Conservation (phyloP, 1,140 invertebrate genomes). For the Drosophila kepulauana region DNA sequence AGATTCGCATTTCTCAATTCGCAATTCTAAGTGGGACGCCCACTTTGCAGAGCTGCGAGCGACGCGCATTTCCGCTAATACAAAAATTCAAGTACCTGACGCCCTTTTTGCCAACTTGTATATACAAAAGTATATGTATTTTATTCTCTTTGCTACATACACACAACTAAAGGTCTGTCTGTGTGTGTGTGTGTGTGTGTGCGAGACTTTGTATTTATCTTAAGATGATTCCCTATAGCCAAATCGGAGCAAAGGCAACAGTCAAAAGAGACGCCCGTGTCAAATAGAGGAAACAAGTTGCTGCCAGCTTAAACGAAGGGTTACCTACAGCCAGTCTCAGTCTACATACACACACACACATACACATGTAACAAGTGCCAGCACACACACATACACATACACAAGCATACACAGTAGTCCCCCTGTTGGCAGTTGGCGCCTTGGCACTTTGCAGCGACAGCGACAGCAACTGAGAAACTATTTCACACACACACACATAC, state of each 20-base stretch:
- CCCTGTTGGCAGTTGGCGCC: conserved; percentile 66
- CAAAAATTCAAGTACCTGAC: conserved; percentile 57
- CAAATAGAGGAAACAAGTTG: conserved; percentile 79
- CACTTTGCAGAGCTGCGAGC: conserved; percentile 60
- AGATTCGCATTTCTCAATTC: conserved; percentile 11
- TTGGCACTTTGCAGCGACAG: conserved; percentile 64
- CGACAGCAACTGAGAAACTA: conserved; percentile 68
- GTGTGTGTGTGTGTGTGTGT: conserved; percentile 5
- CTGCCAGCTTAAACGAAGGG: conserved; percentile 57
- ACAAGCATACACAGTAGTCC: conserved; percentile 16
- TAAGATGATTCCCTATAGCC: conserved; percentile 48
- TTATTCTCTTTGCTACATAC: conserved; percentile 1
- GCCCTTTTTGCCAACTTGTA: conserved; percentile 47
- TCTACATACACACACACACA: conserved; percentile 29
- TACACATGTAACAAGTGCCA: conserved; percentile 64
- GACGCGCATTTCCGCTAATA: conserved; percentile 69
- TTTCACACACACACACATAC: conserved; percentile 53
- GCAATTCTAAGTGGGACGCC: conserved; percentile 38
- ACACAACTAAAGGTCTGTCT: neutral
- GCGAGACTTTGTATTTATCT: conserved; percentile 48
- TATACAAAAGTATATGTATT: neutral
- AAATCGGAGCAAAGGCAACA: conserved; percentile 53
- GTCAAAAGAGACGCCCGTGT: conserved; percentile 49
- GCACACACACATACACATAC: conserved; percentile 25
- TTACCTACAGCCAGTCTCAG: conserved; percentile 49